A percentile compares a stretch with the other conserved stretches of the same genome.
Evolutionary conservation across 1,140 invertebrate genomes (phyloP).

Genomic region (Drosophila ananassae): DNA sequence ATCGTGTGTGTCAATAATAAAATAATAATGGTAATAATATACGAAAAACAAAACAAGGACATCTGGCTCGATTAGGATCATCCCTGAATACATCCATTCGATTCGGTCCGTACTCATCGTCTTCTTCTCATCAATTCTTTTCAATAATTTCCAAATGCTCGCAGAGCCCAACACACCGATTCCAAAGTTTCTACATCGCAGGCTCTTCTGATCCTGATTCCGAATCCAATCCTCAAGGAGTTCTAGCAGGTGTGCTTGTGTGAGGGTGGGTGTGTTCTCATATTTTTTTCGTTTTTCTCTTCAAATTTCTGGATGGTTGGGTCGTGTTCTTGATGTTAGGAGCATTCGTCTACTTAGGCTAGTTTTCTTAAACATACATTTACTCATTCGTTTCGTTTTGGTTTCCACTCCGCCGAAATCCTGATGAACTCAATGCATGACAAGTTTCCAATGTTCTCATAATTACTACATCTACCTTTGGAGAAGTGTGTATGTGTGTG

Average conservation of each 20-base stretch:
- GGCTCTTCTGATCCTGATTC: conserved; percentile 10
- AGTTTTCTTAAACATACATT: conserved; percentile 74
- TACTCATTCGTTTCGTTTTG: conserved; percentile 53
- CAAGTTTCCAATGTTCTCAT: conserved; percentile 57
- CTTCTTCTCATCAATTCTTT: neutral
- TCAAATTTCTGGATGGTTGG: conserved; percentile 2
- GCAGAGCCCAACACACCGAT: conserved; percentile 42
- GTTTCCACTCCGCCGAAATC: conserved; percentile 45
- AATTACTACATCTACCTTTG: conserved; percentile 80
- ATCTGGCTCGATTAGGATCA: conserved; percentile 43
- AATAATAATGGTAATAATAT: conserved; percentile 31
- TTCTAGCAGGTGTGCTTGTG: conserved; percentile 22
- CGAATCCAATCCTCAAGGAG: conserved; percentile 44
- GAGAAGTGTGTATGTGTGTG: conserved; percentile 52
- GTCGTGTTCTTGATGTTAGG: conserved; percentile 44
- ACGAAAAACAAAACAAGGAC: conserved; percentile 63
- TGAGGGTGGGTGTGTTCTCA: conserved; percentile 10
- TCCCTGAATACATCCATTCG: conserved; percentile 53
- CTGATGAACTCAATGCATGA: conserved; percentile 67
- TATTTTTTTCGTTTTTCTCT: neutral
- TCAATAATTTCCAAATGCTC: conserved; percentile 54
- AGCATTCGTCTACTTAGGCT: conserved; percentile 81
- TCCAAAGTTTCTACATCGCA: conserved; percentile 37
- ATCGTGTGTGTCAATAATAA: conserved; percentile 43
- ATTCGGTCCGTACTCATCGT: conserved; percentile 22